Conservation (phyloP, 2,888 invertebrate species). For the Cylloceria caligata region DNA sequence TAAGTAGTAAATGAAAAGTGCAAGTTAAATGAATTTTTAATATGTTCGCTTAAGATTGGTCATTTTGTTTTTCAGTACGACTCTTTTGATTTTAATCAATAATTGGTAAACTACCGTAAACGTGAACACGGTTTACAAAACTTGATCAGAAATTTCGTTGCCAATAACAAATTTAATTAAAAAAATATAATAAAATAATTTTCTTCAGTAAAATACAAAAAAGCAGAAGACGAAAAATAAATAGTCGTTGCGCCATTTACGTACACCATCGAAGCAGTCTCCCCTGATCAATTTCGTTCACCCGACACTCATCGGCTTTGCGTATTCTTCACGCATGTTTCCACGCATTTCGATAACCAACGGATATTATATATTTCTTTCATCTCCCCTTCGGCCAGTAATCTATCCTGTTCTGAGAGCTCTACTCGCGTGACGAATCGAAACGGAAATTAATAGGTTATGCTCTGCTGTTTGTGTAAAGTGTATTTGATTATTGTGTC, state of each 20-base stretch:
- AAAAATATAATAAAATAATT: background rate
- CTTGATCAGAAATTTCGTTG: background rate
- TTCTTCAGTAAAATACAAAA: background rate
- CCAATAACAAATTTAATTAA: background rate
- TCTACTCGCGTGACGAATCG: slow-evolving; percentile 76
- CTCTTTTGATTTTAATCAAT: no score
- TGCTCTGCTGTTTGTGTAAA: slow-evolving; percentile 45
- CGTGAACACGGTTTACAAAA: no score
- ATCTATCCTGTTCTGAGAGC: slow-evolving; percentile 53
- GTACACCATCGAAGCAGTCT: background rate
- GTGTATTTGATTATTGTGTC: slow-evolving; percentile 12
- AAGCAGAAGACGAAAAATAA: slow-evolving; percentile 8
- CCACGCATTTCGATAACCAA: slow-evolving; percentile 70
- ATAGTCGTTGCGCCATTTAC: background rate
- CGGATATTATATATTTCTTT: slow-evolving; percentile 74
- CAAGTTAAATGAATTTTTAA: no score
- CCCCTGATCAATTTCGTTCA: slow-evolving; percentile 25
- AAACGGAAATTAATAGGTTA: slow-evolving; percentile 79
- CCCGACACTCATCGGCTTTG: background rate
- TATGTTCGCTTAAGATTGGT: no score
- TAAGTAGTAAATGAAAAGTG: no score
- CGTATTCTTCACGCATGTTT: slow-evolving; percentile 73
- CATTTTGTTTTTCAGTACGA: no score
- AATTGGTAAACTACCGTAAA: no score
- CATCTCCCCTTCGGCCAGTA: slow-evolving; percentile 61